These are phyloP conservation scores for Drosophila histrio DNA, from an alignment of 2,888 invertebrate species.

Conservation along the genomic window DNA sequence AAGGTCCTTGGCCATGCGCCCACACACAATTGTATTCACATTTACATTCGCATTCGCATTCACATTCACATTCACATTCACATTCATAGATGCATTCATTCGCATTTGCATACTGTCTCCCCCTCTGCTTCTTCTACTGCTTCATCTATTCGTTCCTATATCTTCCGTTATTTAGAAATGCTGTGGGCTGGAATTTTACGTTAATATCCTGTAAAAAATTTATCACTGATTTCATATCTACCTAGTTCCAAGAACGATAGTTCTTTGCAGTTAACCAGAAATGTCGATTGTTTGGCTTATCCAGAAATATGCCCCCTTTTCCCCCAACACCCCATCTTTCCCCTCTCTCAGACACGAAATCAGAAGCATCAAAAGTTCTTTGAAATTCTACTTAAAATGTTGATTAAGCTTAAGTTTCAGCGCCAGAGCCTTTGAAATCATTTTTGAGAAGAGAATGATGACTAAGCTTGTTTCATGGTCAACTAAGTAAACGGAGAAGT, in stretches of 20 bases:
- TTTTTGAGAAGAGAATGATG: not conserved
- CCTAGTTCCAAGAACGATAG: not conserved
- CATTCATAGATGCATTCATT: not conserved
- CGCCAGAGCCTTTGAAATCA: not conserved
- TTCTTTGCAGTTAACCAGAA: not conserved
- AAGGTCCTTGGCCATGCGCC: slow-evolving; percentile 46
- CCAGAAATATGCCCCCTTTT: not conserved
- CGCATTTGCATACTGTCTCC: not conserved
- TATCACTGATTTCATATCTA: not conserved
- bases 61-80: slow-evolving; percentile 8
- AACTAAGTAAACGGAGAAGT: not conserved
- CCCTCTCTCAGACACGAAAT: too few relatives aligned
- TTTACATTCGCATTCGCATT: too few relatives aligned
- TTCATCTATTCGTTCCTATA: too few relatives aligned
- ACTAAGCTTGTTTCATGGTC: not conserved
- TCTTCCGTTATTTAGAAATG: not conserved
- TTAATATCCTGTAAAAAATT: not conserved
- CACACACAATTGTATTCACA: slow-evolving; percentile 47
- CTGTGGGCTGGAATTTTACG: not conserved
- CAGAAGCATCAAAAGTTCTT: not conserved
- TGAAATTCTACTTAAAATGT: not conserved
- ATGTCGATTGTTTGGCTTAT: not conserved
- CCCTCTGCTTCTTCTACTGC: not conserved
- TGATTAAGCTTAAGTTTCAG: not conserved
- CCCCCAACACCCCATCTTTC: too few relatives aligned